phyloP scores from a whole-genome alignment of 2,113 vertebrate species.

The Clarias batrachus region DNA sequence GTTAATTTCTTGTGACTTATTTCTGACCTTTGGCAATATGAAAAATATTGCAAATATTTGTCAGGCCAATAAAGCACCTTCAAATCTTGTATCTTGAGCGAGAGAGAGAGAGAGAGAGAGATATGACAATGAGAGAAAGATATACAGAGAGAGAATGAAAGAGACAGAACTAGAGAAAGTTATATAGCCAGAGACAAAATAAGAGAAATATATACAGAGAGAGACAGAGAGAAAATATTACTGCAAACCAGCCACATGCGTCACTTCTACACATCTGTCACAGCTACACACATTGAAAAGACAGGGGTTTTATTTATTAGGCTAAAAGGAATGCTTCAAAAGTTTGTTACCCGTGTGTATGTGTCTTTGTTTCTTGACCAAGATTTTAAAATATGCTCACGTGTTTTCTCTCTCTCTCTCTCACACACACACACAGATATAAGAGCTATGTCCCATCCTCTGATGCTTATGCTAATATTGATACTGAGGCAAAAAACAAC shows the following conservation, averaged over 20 bases:
- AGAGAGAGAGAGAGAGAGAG: not conserved
- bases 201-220: not conserved
- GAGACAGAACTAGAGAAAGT: not conserved
- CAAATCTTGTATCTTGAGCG: too few relatives aligned
- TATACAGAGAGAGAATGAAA: not conserved
- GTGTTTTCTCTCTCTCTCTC: too few relatives aligned
- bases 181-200: not conserved
- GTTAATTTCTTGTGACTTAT: too few relatives aligned
- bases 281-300: not conserved
- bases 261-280: not conserved
- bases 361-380: not conserved
- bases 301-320: not conserved
- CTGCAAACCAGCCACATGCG: not conserved
- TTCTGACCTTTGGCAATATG: too few relatives aligned
- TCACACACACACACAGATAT: not conserved
- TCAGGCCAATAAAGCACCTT: too few relatives aligned
- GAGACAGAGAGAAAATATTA: not conserved
- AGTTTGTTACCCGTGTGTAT: not conserved
- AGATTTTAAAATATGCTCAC: too few relatives aligned
- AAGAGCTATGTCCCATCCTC: conserved; percentile 30
- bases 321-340: not conserved
- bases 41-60: too few relatives aligned
- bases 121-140: too few relatives aligned
- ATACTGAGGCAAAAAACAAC: conserved; percentile 5
- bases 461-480: conserved; percentile 52